Conservation (phyloP, 2,888 invertebrate genomes). For the Nomada goodeniana region DNA sequence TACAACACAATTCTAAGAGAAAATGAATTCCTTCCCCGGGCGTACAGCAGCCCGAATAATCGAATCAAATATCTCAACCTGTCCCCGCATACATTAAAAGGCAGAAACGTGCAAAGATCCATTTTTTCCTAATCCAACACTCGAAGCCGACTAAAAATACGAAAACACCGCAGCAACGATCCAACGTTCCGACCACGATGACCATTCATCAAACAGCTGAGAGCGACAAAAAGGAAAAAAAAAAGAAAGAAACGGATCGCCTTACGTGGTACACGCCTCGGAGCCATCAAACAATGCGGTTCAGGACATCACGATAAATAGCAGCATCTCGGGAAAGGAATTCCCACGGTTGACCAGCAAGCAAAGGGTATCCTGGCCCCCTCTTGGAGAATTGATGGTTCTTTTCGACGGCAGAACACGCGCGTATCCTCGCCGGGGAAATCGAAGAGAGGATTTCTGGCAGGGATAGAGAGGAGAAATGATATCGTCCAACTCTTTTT, state of each 20-base stretch:
- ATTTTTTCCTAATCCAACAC: too few relatives aligned
- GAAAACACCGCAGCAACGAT: not conserved
- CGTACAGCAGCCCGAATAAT: too few relatives aligned
- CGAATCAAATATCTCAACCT: too few relatives aligned
- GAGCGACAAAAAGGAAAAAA: not conserved
- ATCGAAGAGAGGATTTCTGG: not conserved
- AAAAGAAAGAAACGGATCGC: not conserved
- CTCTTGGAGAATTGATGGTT: constrained; percentile 43
- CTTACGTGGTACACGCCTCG: not conserved
- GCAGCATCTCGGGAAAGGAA: constrained; percentile 9
- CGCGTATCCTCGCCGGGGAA: constrained; percentile 17
- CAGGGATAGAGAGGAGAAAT: not conserved
- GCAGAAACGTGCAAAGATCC: too few relatives aligned
- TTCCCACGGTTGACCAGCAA: constrained; percentile 23
- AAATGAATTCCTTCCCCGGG: too few relatives aligned
- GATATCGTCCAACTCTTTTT: constrained; percentile 39
- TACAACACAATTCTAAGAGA: too few relatives aligned
- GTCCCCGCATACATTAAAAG: too few relatives aligned
- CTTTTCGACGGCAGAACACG: constrained; percentile 5
- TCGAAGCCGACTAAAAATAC: not conserved
- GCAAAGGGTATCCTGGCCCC: constrained; percentile 20
- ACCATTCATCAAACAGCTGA: not conserved
- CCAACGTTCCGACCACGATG: not conserved
- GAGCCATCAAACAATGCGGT: constrained; percentile 1
- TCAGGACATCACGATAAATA: constrained; percentile 22